Base-by-base conservation (phyloP, 2,888 invertebrate species). In the Tolmerus cingulatus region DNA sequence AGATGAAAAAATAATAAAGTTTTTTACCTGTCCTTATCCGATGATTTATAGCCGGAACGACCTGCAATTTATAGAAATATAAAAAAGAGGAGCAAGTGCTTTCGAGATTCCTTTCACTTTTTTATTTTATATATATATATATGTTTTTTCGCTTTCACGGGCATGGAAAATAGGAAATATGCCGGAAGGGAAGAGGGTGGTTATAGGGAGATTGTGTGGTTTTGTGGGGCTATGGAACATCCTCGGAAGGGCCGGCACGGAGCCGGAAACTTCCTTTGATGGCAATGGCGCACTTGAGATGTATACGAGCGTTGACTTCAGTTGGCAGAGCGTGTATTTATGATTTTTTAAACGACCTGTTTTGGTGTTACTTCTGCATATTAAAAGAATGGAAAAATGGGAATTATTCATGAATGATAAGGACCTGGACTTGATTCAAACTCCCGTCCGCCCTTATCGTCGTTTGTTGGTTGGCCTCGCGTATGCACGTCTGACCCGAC, bases 21-120 rank as follows among this genome's bases (percentile, higher is more conserved):
- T 90, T 90, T 95, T 95, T 93, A 97, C 96, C 96, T 96, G 93
- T 96, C 96, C 93, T 96, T 94, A 93, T 96, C 96, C 91, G 96
- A 95, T 93, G 96, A 96, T 94, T 96, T 96, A 94, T 96, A 96
- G 93, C 96, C 96, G 90, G 96, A 96, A 93, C 96, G 95, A 92
- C 96, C 96, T 96, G 95, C 89, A 94, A 94, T 89, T 88, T 90
- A 91, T 90, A 89, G 91, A 90, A 90, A 90, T 89, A 87, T 76
- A 76, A 86, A 88, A 77, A 87, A 74, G 82, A 66, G 74, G 66
- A 23, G 74, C 84, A 37, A 84, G 81, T 81, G 81, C 81, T 81
- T 51, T 55, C 55, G 30, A 27, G 57, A 16, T 84, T 84, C 84
- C 74, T 84, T 84, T 57, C 19, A 79, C 79, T 66, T 87, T 79